A percentile compares a stretch with the other conserved stretches of the same genome.
These are phyloP conservation scores for Tachina grossa DNA, from an alignment of 2,888 invertebrate genomes.

Conservation along the genomic window DNA sequence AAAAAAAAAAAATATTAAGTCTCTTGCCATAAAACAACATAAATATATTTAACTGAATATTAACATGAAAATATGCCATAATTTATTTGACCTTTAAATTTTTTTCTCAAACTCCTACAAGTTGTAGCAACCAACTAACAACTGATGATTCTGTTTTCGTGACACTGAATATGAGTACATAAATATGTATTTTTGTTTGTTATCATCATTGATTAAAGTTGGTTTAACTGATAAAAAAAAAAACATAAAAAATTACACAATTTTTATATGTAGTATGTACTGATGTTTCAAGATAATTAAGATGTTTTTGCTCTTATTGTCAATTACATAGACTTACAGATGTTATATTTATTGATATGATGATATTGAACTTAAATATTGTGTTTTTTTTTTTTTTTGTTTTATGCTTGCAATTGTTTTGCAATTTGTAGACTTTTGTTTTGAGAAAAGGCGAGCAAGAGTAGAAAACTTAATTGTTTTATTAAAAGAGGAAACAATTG, in stretches of 20 bases:
- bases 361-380: conserved; percentile 29
- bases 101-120: conserved; percentile 39
- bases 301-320: conserved; percentile 26
- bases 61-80: conserved; percentile 1
- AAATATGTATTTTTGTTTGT: conserved; percentile 5
- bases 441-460: no score
- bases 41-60: conserved; percentile 22
- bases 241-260: conserved; percentile 9
- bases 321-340: conserved; percentile 2
- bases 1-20: background rate
- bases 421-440: background rate
- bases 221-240: conserved; percentile 24
- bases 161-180: conserved; percentile 23
- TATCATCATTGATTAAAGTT: no score
- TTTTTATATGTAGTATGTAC: conserved; percentile 11
- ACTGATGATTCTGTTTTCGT: background rate
- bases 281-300: conserved; percentile 41
- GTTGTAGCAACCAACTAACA: background rate
- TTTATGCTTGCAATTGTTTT: background rate
- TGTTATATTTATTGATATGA: conserved; percentile 29
- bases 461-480: no score
- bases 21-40: conserved; percentile 1
- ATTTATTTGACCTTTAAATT: conserved; percentile 57
- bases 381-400: background rate
- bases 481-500: no score